Base-by-base conservation (phyloP, 2,113 vertebrate species). In the Phrynocephalus versicolor region DNA sequence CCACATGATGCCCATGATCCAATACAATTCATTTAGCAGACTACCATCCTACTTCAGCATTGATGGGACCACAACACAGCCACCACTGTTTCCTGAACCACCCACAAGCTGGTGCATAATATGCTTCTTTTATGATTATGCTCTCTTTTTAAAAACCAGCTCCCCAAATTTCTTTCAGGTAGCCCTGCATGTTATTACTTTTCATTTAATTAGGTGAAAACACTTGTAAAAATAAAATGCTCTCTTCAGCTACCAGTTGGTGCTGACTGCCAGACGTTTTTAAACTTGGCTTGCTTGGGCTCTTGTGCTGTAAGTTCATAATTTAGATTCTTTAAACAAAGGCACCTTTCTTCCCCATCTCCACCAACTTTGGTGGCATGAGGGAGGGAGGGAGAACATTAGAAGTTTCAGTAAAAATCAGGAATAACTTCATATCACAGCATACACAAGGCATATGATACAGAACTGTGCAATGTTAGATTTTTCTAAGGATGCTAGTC, bases 201-300 rank as follows among this genome's bases (percentile, higher is more conserved):
- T 93, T 83, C 90, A 88, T 87, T 94, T 94, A 91, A 95, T 91
- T 92, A 91, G 92, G 92, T 95, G 89, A 90, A 94, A 93, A 93
- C 87, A 90, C 75, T 91, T 81, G 51, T 91, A 89, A 94, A 94
- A 92, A 91, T 87, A 23, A 92, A 92, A 95, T 81, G 81, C 79
- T 94, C 83, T 85, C 89, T 89, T 84, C 83, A 92, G 91, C 75
- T 87, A 81, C 85, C 37, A 88, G 77, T 84, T 87, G 92, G 65
- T 82, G 77, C 87, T 89, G 89, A 70, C 88, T 92, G 88, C 91
- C 91, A 94, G 92, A 92, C 87, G 80, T 84, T 79, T 77, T 65
- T 30, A 82, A 92, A 88, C 93, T 92, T 92, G 89, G 41, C 89
- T 93, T 93, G 87, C 89, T 89, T 91, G 76, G 76, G 65, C 41